These are phyloP conservation scores for Bombus superbus DNA, from an alignment of 1,140 invertebrate genomes.

Conservation along the genomic window DNA sequence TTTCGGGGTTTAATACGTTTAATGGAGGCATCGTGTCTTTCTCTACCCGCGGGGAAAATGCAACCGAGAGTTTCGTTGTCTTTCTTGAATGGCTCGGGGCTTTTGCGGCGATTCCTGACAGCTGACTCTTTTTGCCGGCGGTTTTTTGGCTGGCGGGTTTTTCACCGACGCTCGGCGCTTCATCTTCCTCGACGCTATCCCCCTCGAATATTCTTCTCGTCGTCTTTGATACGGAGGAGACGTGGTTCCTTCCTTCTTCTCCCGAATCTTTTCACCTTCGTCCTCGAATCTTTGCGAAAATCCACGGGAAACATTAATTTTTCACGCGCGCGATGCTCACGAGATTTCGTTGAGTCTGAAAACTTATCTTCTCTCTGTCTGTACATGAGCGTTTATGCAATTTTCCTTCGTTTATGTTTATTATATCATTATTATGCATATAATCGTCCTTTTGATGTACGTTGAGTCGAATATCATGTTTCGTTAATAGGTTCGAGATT, in stretches of 20 bases:
- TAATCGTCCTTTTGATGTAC: no score
- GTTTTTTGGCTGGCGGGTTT: constrained; percentile 18
- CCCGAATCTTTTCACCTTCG: no score
- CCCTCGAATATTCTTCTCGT: constrained; percentile 18
- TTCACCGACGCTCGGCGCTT: not conserved
- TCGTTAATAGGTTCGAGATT: no score
- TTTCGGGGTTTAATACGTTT: constrained; percentile 21
- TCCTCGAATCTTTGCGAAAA: not conserved
- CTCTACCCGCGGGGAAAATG: not conserved
- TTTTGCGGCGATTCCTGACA: constrained; percentile 26
- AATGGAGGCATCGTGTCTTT: constrained; percentile 18
- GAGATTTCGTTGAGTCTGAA: no score
- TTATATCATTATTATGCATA: no score
- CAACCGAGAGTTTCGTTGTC: constrained; percentile 5
- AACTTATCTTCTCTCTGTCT: no score
- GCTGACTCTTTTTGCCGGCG: constrained; percentile 16
- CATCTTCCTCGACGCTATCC: constrained; percentile 12
- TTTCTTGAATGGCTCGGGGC: not conserved
- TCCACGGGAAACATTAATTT: no score
- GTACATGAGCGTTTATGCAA: no score
- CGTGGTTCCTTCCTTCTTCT: not conserved
- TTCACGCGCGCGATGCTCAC: not conserved
- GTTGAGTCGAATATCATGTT: no score
- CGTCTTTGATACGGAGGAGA: constrained; percentile 2
- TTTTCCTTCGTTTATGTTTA: no score